These are phyloP conservation scores for Drosophila rhopaloa DNA, from an alignment of 1,140 invertebrate genomes.

Conservation along the genomic window DNA sequence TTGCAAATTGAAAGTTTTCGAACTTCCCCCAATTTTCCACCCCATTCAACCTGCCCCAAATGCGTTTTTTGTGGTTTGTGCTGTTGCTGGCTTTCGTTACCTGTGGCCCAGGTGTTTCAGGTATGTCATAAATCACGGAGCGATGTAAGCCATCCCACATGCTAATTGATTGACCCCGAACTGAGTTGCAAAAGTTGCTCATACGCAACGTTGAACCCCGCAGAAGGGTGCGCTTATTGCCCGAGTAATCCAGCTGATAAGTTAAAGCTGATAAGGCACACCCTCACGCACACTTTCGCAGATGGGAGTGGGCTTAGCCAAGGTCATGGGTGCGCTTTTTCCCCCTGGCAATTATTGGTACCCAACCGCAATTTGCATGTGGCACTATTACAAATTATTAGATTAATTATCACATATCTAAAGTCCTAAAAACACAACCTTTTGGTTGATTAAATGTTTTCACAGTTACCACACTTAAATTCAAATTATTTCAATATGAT, in stretches of 20 bases:
- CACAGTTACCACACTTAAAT: not conserved
- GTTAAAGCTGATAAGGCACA: conserved; percentile 30
- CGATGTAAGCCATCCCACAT: conserved; percentile 18
- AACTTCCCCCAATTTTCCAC: not conserved
- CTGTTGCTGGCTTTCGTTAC: conserved; percentile 9
- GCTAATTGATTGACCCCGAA: conserved; percentile 49
- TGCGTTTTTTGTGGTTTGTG: conserved; percentile 21
- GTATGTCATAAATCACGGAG: conserved; percentile 53
- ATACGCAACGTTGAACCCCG: conserved; percentile 45
- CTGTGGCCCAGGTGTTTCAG: conserved; percentile 44
- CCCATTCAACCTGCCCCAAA: conserved; percentile 5
- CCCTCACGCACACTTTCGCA: not conserved
- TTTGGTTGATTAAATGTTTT: not conserved
- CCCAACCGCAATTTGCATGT: not conserved
- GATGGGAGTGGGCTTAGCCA: not conserved
- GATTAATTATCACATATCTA: not conserved
- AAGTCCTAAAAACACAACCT: not conserved
- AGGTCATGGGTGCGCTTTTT: conserved; percentile 13
- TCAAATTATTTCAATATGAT: no score
- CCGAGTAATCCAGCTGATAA: conserved; percentile 39
- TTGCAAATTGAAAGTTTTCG: conserved; percentile 23
- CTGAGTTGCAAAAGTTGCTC: conserved; percentile 32
- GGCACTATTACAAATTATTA: not conserved
- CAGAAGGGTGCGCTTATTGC: conserved; percentile 17
- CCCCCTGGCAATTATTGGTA: not conserved